Evolutionary conservation across 2,888 invertebrate species (phyloP).

Genomic region (Meganola albula): DNA sequence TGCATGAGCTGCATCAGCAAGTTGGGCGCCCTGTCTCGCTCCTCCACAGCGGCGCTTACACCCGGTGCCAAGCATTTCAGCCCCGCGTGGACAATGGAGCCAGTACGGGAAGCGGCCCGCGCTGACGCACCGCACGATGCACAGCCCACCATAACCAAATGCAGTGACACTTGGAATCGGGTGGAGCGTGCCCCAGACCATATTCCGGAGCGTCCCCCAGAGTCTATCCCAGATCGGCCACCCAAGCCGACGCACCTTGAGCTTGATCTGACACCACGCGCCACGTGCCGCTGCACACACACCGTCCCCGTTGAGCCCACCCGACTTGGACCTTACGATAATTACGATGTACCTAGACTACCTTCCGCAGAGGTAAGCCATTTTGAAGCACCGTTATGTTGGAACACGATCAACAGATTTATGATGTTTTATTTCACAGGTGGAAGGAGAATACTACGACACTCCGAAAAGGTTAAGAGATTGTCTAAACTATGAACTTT

Average conservation of each 20-base stretch:
- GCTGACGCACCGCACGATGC: slow-evolving; percentile 7
- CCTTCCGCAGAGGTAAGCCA: slow-evolving; percentile 69
- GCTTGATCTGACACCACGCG: slow-evolving; percentile 47
- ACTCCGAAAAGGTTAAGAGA: slow-evolving; percentile 85
- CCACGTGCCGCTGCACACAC: slow-evolving; percentile 39
- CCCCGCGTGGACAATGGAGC: slow-evolving; percentile 78
- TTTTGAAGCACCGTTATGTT: too few species aligned
- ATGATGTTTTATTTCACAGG: slow-evolving; percentile 31
- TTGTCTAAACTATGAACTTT: slow-evolving; percentile 75
- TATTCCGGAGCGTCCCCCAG: slow-evolving; percentile 64
- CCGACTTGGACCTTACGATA: slow-evolving; percentile 81
- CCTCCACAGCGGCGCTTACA: slow-evolving; percentile 77
- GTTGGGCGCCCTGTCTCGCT: slow-evolving; percentile 84
- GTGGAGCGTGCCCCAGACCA: slow-evolving; percentile 39
- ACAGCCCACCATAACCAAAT: background rate
- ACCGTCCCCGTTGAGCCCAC: slow-evolving; percentile 34
- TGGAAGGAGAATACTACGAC: slow-evolving; percentile 82
- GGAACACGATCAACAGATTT: background rate
- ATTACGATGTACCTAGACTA: slow-evolving; percentile 86
- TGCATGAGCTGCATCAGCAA: slow-evolving; percentile 89
- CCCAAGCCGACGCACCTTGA: slow-evolving; percentile 70
- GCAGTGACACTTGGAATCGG: slow-evolving; percentile 39
- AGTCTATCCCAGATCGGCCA: slow-evolving; percentile 78
- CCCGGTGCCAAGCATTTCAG: slow-evolving; percentile 71
- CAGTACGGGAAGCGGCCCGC: slow-evolving; percentile 39